phyloP scores from a whole-genome alignment of 2,113 vertebrate genomes.

The Macaca fascicularis region DNA sequence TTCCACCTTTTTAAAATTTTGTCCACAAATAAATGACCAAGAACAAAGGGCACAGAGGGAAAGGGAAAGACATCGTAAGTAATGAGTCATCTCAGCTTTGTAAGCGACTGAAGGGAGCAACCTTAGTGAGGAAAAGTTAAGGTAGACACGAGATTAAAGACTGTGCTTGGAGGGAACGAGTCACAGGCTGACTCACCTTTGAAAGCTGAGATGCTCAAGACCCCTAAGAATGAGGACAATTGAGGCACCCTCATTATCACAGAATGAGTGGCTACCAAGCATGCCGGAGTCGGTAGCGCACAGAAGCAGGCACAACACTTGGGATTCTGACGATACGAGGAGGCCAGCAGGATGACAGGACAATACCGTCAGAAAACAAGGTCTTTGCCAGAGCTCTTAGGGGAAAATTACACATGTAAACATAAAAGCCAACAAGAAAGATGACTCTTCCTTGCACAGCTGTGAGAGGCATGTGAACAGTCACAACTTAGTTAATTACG shows the following conservation, averaged over 20 bases:
- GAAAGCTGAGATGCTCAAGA: background rate
- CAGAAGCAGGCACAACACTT: background rate
- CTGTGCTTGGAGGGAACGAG: background rate
- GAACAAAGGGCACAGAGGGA: background rate
- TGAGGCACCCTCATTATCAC: background rate
- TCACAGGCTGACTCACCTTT: background rate
- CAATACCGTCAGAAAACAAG: background rate
- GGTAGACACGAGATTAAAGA: background rate
- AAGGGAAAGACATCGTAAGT: background rate
- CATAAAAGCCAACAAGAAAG: conserved; percentile 10
- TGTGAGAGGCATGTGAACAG: background rate
- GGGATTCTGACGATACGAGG: background rate
- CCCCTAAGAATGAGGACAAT: background rate
- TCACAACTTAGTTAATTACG: background rate
- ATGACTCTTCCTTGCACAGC: conserved; percentile 10
- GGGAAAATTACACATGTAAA: background rate
- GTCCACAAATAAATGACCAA: background rate
- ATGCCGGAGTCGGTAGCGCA: too few relatives aligned
- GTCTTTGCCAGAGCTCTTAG: background rate
- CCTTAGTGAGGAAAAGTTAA: background rate
- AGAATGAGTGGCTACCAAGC: background rate
- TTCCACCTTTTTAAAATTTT: background rate
- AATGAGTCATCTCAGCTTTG: background rate
- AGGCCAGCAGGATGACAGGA: background rate
- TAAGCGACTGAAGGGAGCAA: background rate